Evolutionary conservation across 2,888 invertebrate species (phyloP).

Genomic region (Ashinkailepas kermadecensis): DNA sequence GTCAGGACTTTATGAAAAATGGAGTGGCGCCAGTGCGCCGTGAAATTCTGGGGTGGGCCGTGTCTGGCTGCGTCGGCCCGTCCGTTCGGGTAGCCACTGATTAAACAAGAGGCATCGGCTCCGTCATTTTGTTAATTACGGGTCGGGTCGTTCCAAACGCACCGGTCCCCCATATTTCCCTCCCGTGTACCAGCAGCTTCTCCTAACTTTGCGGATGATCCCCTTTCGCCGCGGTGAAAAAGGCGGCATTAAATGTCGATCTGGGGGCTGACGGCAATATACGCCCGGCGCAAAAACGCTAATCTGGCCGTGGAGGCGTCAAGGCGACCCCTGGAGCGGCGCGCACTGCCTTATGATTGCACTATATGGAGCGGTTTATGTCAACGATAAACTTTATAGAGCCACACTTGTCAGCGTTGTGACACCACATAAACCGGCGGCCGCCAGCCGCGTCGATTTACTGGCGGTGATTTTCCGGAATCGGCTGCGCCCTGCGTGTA

Average conservation of each 20-base stretch:
- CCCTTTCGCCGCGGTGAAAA: slow-evolving; percentile 5
- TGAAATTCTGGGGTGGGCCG: slow-evolving; percentile 8
- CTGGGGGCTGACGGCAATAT: not conserved
- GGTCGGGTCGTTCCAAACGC: not conserved
- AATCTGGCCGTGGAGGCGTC: slow-evolving; percentile 4
- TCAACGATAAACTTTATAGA: slow-evolving; percentile 17
- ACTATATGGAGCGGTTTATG: slow-evolving; percentile 20
- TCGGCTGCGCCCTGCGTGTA: not conserved
- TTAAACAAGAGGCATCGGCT: not conserved
- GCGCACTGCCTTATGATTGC: not conserved
- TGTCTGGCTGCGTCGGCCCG: not conserved
- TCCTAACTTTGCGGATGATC: slow-evolving; percentile 15
- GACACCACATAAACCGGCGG: slow-evolving; percentile 10
- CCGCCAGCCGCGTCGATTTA: not conserved
- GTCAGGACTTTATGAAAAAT: slow-evolving; percentile 12
- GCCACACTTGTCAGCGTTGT: slow-evolving; percentile 17
- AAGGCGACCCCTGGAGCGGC: not conserved
- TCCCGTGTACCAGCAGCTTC: not conserved
- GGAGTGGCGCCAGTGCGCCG: not conserved
- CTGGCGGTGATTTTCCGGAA: slow-evolving; percentile 7
- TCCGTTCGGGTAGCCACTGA: not conserved
- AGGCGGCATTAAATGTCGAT: slow-evolving; percentile 11
- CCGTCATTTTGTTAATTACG: not conserved
- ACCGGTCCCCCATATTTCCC: not conserved
- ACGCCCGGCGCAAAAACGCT: slow-evolving; percentile 8